Evolutionary conservation across 2,113 vertebrate species (phyloP).

Genomic region (Erythrolamprus reginae): DNA sequence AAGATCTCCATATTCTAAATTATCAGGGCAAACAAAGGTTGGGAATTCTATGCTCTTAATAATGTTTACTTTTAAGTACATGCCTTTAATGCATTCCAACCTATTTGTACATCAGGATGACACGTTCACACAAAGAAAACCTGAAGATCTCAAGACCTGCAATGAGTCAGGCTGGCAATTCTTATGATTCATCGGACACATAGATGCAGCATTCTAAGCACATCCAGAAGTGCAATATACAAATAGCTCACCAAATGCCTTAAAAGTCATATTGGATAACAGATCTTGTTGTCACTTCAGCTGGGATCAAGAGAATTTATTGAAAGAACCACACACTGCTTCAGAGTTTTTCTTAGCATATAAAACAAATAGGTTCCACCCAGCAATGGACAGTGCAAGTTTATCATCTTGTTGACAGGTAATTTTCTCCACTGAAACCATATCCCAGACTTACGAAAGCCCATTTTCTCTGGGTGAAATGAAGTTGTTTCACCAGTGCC

Average conservation of each 20-base stretch:
- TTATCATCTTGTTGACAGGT: constrained; percentile 63
- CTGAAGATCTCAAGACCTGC: background rate
- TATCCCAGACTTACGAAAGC: background rate
- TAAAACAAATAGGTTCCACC: constrained; percentile 54
- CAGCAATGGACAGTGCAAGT: constrained; percentile 20
- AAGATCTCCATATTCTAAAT: background rate
- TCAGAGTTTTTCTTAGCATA: constrained; percentile 42
- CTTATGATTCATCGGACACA: background rate
- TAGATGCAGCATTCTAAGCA: background rate
- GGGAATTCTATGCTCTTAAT: background rate
- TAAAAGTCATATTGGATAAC: background rate
- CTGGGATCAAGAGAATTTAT: constrained; percentile 24
- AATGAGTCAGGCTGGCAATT: fast-evolving
- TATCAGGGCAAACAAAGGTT: background rate
- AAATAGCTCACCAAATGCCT: constrained; percentile 12
- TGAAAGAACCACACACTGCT: background rate
- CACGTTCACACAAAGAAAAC: background rate
- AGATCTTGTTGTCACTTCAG: constrained; percentile 13
- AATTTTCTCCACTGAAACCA: constrained; percentile 47
- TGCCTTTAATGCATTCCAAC: background rate
- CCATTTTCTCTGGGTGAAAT: constrained; percentile 32
- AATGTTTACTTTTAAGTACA: background rate
- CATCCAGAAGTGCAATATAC: background rate
- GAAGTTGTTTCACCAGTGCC: constrained; percentile 48
- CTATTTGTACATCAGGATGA: background rate